Evolutionary conservation across 2,113 vertebrate species (phyloP), one percentile per base, ranked within the genome.

Genomic region (Peromyscus californicus): DNA sequence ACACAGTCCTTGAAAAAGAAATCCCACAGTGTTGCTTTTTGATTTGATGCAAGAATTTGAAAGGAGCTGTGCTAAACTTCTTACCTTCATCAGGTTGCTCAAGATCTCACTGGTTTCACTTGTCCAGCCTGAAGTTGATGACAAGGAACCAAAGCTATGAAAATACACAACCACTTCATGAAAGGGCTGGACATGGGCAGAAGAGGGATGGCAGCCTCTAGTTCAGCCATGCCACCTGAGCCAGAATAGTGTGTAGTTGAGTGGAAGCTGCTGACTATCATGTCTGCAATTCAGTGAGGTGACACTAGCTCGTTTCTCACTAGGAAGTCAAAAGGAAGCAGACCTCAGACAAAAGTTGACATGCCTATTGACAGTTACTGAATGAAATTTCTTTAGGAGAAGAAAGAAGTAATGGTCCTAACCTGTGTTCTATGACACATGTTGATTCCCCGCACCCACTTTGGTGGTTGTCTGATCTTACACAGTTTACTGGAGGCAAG

Each of bases 351-450:
- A 5, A 63, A 91, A 86, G 75, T 45, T 82, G 45, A 85, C 5
- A 42, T 0, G 21, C 12, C 29, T 10, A 29, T 15, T 57, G 57
- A 80, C 5, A 76, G 31, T 76, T 90, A 59, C 26, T 29, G 26
- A 82, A 31, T 42, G 16, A 85, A 69, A 19, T 33, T 74, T 89
- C 26, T 82, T 93, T 82, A 91, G 24, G 88, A 26, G 48, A 94
- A 31, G 48, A 94, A 93, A 51, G 74, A 94, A 90, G 79, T 31
- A 79, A 24, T 67, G 91, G 61, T 75, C 3, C 90, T 87, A 74
- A 70, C 78, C 19, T 89, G 16, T 48, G 24, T 76, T 76, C 42
- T 48, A 13, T 45, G 80, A 63, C 80, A 61, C 7, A 39, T 39
- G 22, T 13, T 61, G 91, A 3, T 74, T 80, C 61, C n/a, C 8